Evolutionary conservation across 2,113 vertebrate genomes (phyloP), one percentile per base, ranked within the genome.

Genomic region (Bambusicola thoracicus): DNA sequence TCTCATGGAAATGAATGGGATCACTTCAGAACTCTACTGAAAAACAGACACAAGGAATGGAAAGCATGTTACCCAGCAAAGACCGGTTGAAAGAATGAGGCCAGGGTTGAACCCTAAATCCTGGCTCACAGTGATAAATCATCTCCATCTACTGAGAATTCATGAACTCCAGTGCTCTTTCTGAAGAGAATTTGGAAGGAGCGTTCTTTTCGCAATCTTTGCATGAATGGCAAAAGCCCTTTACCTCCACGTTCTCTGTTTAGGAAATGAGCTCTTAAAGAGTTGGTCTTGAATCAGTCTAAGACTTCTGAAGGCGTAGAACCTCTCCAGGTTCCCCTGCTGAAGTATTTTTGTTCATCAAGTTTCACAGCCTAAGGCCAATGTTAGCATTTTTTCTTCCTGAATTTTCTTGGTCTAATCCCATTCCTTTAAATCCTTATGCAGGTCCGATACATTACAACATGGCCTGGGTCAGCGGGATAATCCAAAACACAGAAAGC

Each of bases 81-180:
- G 51, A 44, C 6, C 5, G 24, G 78, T 63, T 87, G 29, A 19
- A 72, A 2, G 17, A 79, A 14, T 68, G 73, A 41, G 32, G 49
- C 36, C 43, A 65, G 48, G 65, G 5, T 0, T 49, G 53, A 91
- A 90, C 46, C n/a, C 24, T 34, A 80, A 93, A 79, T 38, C 10
- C 48, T 44, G n/a, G 10, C n/a, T 85, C 0, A 0, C 27, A 67
- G 43, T 59, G 15, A 55, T 24, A 80, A 80, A 27, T 10, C 19
- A 20, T 59, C 44, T 59, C 40, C 61, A 48, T 6, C 10, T 10
- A 72, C 10, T n/a, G 18, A 67, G 56, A 11, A 21, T 40, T 53
- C 10, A 48, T 5, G 36, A 44, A 58, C 4, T 63, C 44, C 30
- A 88, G 41, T 51, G 25, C 2, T 81, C 38, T 70, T 70, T 34